A percentile compares a stretch with the other conserved stretches of the same genome.
phyloP scores from a whole-genome alignment of 1,140 invertebrate species.

The Macrobrachium nipponense region DNA sequence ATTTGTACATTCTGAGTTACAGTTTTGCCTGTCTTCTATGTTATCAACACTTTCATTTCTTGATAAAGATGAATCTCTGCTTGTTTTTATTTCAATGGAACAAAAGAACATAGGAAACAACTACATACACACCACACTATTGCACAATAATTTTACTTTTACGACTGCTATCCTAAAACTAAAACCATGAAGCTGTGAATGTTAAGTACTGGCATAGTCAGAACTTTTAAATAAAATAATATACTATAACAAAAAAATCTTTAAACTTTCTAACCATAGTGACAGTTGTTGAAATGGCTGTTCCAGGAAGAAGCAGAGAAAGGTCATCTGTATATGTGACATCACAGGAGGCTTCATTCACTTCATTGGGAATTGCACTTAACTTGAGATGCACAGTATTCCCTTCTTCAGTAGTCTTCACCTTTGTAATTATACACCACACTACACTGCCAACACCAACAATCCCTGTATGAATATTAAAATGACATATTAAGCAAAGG shows the following conservation, averaged over 20 bases:
- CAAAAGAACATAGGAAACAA: no score
- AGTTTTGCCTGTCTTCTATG: no score
- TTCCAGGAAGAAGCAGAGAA: conserved; percentile 35
- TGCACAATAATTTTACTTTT: no score
- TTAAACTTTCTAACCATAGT: conserved; percentile 23
- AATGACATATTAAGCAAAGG: not conserved
- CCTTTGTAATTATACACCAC: conserved; percentile 38
- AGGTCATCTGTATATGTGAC: conserved; percentile 27
- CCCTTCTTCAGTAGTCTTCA: not conserved
- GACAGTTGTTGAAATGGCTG: conserved; percentile 36
- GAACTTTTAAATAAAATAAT: not conserved
- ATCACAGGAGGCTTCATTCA: conserved; percentile 14
- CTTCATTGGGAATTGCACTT: conserved; percentile 16
- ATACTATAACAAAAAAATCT: not conserved
- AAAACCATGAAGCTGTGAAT: no score
- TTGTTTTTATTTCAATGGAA: no score
- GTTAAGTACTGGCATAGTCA: not conserved
- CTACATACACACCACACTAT: no score
- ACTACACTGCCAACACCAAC: conserved; percentile 48
- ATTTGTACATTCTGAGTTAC: no score
- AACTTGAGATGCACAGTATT: not conserved
- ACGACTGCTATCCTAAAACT: no score
- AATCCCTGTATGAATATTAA: conserved; percentile 9
- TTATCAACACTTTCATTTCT: no score
- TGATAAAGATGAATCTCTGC: no score